Percentiles rank a stretch among this genome's conserved stretches.
Evolutionary conservation across 2,888 invertebrate genomes (phyloP).

Genomic region (Epinotia nisella): DNA sequence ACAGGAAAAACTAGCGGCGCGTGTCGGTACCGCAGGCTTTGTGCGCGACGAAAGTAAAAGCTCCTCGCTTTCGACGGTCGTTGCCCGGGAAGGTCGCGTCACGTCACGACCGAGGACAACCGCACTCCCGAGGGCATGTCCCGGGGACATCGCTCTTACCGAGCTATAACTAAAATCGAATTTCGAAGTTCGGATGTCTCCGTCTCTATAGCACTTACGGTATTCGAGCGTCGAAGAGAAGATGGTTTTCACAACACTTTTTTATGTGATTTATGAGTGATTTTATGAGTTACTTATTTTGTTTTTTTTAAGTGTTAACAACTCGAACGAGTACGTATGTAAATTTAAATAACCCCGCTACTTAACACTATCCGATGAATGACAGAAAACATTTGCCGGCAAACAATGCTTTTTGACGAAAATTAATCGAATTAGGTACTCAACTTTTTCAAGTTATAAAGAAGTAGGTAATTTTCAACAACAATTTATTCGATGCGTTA

Average conservation of each 20-base stretch:
- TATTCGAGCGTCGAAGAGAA: no score
- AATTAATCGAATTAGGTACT: background rate
- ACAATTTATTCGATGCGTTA: background rate
- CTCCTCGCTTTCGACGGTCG: conserved; percentile 53
- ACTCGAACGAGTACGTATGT: no score
- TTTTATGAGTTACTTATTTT: no score
- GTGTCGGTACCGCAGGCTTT: conserved; percentile 23
- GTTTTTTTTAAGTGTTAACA: no score
- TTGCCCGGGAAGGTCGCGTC: conserved; percentile 57
- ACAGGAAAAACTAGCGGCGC: conserved; percentile 16
- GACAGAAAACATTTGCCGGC: background rate
- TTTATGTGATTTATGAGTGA: no score
- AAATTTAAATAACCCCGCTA: no score
- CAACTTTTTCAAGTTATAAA: background rate
- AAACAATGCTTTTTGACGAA: background rate
- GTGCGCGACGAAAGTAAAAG: conserved; percentile 47
- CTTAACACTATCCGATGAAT: no score
- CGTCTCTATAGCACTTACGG: no score
- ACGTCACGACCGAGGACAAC: conserved; percentile 45
- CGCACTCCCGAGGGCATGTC: conserved; percentile 43
- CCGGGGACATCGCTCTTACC: background rate
- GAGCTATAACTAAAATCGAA: no score
- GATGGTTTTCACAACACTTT: no score
- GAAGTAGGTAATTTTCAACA: background rate
- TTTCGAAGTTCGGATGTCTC: no score